These are phyloP conservation scores for Periplaneta americana DNA, from an alignment of 1,140 invertebrate genomes.

Conservation along the genomic window DNA sequence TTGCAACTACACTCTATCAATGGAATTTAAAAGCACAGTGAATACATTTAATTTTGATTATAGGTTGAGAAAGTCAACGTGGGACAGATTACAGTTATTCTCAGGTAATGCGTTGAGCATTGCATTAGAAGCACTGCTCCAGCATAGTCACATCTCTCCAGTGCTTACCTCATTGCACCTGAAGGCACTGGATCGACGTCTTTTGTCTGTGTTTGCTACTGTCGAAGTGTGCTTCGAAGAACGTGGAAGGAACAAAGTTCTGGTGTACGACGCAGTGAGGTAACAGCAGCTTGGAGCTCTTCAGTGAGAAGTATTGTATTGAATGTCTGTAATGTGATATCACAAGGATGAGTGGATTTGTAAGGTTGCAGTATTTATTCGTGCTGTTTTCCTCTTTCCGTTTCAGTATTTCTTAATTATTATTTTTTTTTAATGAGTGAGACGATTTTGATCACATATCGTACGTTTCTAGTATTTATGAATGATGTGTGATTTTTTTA, in stretches of 20 bases:
- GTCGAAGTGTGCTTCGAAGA: constrained; percentile 60
- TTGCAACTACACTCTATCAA: neutral
- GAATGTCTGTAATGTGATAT: neutral
- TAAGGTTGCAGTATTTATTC: too few relatives aligned
- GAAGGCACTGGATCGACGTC: constrained; percentile 69
- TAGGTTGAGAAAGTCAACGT: constrained; percentile 53
- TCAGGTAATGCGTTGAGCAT: constrained; percentile 54
- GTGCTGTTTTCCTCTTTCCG: too few relatives aligned
- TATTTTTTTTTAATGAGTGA: too few relatives aligned
- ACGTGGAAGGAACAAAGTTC: constrained; percentile 1
- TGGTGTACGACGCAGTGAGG: constrained; percentile 2
- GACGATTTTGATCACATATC: too few relatives aligned
- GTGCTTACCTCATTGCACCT: constrained; percentile 69
- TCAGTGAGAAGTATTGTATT: neutral
- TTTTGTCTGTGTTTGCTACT: constrained; percentile 64
- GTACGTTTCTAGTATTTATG: too few relatives aligned
- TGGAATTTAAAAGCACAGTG: neutral
- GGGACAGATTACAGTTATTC: constrained; percentile 61
- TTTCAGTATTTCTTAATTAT: too few relatives aligned
- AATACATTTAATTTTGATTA: neutral
- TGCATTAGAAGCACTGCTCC: constrained; percentile 42
- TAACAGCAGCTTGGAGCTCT: neutral
- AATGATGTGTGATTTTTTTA: too few relatives aligned
- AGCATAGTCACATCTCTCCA: constrained; percentile 46
- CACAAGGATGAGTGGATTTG: too few relatives aligned